These are phyloP conservation scores for Drosophila arizonae DNA, from an alignment of 1,140 invertebrate species.

Conservation along the genomic window DNA sequence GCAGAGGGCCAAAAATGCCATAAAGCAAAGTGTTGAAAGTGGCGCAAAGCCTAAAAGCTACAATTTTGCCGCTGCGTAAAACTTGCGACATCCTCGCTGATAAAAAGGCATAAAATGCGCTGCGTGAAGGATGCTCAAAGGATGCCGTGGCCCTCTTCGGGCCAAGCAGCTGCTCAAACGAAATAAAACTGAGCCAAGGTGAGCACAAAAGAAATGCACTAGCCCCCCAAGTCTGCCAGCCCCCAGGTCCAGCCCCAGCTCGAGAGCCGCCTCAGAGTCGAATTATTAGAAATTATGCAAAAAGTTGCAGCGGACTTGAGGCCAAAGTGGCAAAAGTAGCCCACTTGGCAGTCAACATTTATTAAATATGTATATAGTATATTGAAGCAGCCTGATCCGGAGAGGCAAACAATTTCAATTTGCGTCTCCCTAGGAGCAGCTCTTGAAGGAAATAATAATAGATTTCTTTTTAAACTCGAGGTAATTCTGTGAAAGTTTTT, in stretches of 20 bases:
- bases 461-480: not conserved
- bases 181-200: conserved; percentile 31
- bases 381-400: conserved; percentile 11
- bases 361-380: conserved; percentile 9
- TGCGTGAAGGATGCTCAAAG: conserved; percentile 31
- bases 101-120: conserved; percentile 48
- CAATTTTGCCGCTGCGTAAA: conserved; percentile 35
- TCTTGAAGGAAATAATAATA: not conserved
- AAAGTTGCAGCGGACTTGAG: conserved; percentile 36
- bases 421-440: not conserved
- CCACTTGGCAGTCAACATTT: conserved; percentile 12
- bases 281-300: conserved; percentile 48
- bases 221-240: no score
- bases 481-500: not conserved
- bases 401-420: conserved; percentile 10
- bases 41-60: conserved; percentile 68
- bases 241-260: not conserved
- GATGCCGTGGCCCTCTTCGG: not conserved
- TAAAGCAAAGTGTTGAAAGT: conserved; percentile 70
- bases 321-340: conserved; percentile 10
- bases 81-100: conserved; percentile 58
- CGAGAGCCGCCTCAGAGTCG: conserved; percentile 24
- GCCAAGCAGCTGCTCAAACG: conserved; percentile 30
- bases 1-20: conserved; percentile 21
- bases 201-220: conserved; percentile 24